Conservation (phyloP, 2,888 invertebrate species). For the Heteropelma amictum region DNA sequence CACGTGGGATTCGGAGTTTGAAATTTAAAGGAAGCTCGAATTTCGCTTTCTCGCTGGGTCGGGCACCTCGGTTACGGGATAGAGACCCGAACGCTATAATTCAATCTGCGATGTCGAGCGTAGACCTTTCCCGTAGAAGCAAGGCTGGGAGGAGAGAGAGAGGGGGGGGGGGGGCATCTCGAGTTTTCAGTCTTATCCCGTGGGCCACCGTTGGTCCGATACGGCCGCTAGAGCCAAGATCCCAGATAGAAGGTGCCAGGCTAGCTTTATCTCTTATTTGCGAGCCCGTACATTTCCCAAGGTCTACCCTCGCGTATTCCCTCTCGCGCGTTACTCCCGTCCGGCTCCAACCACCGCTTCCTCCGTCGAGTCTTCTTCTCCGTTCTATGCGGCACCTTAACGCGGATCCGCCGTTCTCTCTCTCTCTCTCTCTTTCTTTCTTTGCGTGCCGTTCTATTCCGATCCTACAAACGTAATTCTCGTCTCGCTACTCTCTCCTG, state of each 20-base stretch:
- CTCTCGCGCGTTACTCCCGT: neutral
- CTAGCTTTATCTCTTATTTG: constrained; percentile 71
- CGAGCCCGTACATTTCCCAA: constrained; percentile 67
- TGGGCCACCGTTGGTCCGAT: constrained; percentile 51
- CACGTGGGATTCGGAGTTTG: constrained; percentile 29
- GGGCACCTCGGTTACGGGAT: constrained; percentile 9
- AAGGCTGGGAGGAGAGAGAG: constrained; percentile 1
- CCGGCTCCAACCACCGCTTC: constrained; percentile 8
- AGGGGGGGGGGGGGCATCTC: constrained; percentile 44
- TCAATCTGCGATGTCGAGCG: constrained; percentile 64
- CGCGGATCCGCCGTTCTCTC: no score
- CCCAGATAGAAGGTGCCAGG: constrained; percentile 65
- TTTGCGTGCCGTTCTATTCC: neutral
- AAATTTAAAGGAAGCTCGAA: constrained; percentile 50
- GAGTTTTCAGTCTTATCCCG: constrained; percentile 58
- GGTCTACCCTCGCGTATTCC: constrained; percentile 32
- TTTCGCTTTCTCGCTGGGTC: constrained; percentile 39
- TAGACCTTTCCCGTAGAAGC: no score
- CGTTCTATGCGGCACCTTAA: no score
- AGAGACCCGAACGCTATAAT: constrained; percentile 64
- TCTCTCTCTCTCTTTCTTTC: neutral
- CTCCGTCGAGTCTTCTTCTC: no score
- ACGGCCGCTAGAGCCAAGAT: constrained; percentile 59
- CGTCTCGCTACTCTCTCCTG: constrained; percentile 10
- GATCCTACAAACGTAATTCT: neutral